Percentiles rank a stretch among this genome's conserved stretches.
phyloP scores from a whole-genome alignment of 2,113 vertebrate genomes.

The Cephalopterus ornatus region DNA sequence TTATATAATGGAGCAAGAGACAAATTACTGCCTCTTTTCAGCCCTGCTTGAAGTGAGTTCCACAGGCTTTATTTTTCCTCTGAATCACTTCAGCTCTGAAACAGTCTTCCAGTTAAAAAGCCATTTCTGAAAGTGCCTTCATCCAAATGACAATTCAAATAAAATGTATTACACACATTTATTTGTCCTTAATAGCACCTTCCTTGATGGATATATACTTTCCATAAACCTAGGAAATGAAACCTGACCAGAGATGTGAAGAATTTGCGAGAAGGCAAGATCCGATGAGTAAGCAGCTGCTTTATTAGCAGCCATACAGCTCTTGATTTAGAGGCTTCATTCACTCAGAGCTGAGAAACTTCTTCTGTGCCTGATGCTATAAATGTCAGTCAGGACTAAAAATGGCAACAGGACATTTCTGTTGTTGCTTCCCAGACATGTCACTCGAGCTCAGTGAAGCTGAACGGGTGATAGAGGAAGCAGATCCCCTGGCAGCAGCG shows the following conservation, averaged over 20 bases:
- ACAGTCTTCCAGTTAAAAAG: background rate
- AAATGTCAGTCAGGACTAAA: background rate
- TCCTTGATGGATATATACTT: background rate
- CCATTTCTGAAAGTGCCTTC: background rate
- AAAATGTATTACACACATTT: background rate
- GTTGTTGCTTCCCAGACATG: background rate
- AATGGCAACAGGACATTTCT: background rate
- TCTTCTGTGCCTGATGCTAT: background rate
- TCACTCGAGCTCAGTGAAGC: background rate
- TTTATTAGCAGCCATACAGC: background rate
- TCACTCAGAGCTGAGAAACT: background rate
- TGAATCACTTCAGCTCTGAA: background rate
- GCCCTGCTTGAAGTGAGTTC: background rate
- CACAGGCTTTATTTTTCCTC: background rate
- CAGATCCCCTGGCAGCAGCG: background rate
- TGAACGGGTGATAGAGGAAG: background rate
- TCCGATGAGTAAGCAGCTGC: background rate
- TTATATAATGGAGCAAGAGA: background rate
- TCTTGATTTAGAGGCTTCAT: slow-evolving; percentile 33
- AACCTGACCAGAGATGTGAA: background rate
- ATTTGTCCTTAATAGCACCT: background rate
- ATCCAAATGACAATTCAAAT: background rate
- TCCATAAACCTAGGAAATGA: background rate
- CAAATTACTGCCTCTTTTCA: background rate
- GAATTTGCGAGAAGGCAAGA: background rate